Percentiles rank a stretch among this genome's conserved stretches.
phyloP scores from a whole-genome alignment of 1,140 invertebrate genomes.

The Cryptotermes secundus region DNA sequence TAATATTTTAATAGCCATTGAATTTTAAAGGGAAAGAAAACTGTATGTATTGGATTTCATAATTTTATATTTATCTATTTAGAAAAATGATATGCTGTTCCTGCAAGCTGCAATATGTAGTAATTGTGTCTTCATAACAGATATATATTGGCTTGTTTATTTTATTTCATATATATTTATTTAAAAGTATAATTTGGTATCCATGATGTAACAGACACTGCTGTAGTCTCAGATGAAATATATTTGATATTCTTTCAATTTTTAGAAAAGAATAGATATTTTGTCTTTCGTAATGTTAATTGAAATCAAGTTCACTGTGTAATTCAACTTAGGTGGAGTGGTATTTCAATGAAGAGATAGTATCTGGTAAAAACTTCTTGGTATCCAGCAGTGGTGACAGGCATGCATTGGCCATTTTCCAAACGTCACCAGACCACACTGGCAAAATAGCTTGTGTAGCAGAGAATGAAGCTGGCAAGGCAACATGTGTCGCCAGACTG shows the following conservation, averaged over 20 bases:
- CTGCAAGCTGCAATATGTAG: no score
- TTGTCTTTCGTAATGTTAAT: not conserved
- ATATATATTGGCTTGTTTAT: no score
- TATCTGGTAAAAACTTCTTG: conserved; percentile 69
- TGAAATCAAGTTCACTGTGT: not conserved
- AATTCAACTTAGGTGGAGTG: conserved; percentile 59
- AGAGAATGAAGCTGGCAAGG: conserved; percentile 72
- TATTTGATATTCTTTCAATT: no score
- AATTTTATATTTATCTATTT: no score
- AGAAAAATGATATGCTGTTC: no score
- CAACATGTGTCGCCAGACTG: conserved; percentile 62
- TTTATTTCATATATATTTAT: no score
- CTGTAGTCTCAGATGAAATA: no score
- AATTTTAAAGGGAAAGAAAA: no score
- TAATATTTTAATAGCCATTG: not conserved
- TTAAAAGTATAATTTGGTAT: no score
- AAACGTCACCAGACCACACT: conserved; percentile 55
- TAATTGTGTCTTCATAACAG: no score
- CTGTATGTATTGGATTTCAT: no score
- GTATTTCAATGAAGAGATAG: conserved; percentile 68
- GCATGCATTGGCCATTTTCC: conserved; percentile 66
- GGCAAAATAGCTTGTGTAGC: conserved; percentile 73
- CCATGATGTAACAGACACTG: no score
- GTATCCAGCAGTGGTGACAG: conserved; percentile 68
- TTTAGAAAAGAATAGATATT: not conserved